phyloP scores from a whole-genome alignment of 2,888 invertebrate species.

The Nomada fabriciana region DNA sequence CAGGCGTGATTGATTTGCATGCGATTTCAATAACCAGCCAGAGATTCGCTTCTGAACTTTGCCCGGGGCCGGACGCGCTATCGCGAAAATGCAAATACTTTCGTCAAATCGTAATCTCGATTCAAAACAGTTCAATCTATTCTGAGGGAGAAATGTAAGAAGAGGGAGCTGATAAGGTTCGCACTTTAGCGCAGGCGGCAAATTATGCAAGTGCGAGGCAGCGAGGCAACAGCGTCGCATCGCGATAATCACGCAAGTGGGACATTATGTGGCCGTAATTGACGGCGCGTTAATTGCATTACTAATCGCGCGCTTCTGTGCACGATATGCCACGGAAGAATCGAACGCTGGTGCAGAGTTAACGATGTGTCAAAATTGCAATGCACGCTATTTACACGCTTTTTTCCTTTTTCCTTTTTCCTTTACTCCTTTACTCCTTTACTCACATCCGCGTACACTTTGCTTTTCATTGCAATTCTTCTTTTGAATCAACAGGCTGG shows the following conservation, averaged over 20 bases:
- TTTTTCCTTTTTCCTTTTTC: background rate
- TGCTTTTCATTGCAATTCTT: background rate
- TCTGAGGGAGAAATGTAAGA: background rate
- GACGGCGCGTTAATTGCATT: slow-evolving; percentile 45
- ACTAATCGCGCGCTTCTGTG: slow-evolving; percentile 31
- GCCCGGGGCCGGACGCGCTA: too few species aligned
- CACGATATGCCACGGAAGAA: background rate
- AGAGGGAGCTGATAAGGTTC: too few species aligned
- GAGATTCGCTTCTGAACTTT: background rate
- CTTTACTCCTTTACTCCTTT: too few species aligned
- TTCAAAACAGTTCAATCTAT: background rate
- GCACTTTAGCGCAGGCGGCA: background rate
- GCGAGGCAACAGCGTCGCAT: slow-evolving; percentile 18
- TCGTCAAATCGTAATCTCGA: background rate
- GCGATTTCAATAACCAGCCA: slow-evolving; percentile 1
- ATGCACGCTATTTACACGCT: background rate
- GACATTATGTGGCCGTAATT: slow-evolving; percentile 29
- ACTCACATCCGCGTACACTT: background rate
- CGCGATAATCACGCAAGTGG: slow-evolving; percentile 24
- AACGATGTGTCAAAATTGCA: background rate
- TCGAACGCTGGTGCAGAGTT: slow-evolving; percentile 13
- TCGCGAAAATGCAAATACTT: background rate
- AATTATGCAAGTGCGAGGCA: slow-evolving; percentile 21
- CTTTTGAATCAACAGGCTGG: background rate
- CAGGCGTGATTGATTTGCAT: background rate